phyloP scores from a whole-genome alignment of 2,113 vertebrate species.

The Craseonycteris thonglongyai region DNA sequence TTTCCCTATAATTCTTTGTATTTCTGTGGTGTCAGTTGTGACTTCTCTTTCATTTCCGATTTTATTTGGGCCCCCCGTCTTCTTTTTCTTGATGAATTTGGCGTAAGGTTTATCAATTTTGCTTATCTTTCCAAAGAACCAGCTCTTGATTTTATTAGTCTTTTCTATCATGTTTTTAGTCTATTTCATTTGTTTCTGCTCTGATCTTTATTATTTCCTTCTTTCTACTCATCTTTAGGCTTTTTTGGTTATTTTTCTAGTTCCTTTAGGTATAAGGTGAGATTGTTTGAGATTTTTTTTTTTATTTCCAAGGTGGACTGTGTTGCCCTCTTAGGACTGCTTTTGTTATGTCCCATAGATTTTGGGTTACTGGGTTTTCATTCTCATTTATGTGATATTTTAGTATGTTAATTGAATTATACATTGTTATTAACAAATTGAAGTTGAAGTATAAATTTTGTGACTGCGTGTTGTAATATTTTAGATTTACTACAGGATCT shows the following conservation, averaged over 20 bases:
- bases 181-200: background rate
- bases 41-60: background rate
- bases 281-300: background rate
- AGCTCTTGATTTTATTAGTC: background rate
- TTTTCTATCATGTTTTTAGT: background rate
- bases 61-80: background rate
- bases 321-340: background rate
- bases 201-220: background rate
- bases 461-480: background rate
- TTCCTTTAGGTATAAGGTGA: background rate
- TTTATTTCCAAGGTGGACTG: background rate
- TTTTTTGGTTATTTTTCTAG: background rate
- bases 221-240: background rate
- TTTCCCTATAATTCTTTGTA: no score
- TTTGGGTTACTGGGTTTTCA: background rate
- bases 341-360: background rate
- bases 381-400: background rate
- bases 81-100: background rate
- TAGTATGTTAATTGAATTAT: rapidly evolving
- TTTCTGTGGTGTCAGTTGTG: no score
- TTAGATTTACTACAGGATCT: background rate
- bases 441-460: background rate
- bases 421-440: background rate
- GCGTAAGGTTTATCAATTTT: background rate
- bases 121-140: background rate